Evolutionary conservation across 2,797 vertebrate genomes (phyloP), one percentile per base, ranked within the genome.

Genomic region (Schizothorax lantsangensis): DNA sequence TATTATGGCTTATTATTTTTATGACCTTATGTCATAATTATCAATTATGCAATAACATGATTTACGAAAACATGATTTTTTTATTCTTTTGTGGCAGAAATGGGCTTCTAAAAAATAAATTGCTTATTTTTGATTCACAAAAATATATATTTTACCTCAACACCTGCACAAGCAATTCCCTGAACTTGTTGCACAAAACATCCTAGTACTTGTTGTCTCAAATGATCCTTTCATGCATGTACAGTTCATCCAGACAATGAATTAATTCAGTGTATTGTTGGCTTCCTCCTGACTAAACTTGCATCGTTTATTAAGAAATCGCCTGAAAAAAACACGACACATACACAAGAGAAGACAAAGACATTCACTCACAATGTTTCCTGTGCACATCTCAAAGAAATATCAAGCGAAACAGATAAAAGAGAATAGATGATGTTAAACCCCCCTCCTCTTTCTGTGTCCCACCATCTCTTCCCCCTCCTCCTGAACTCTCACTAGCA

Each of bases 401-500:
- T 81, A 87, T 86, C 77, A 86, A 66, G 64, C 64, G 74, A 62
- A 19, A 75, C 71, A 81, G 88, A 89, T 89, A 52, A 90, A 87
- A 89, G 88, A 82, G 54, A 23, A 15, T 80, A 49, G 47, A 84
- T 73, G 73, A 80, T 82, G 88, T 62, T 78, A 82, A 74, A 38
- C 2, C 26, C 82, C 21, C 64, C 6, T 82, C 79, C 83, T 68
- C n/a, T 78, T 21, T 62, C 4, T 79, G 74, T 79, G 52, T 75
- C 86, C 73, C 75, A 71, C 68, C 83, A 43, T 26, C 69, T 75
- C 79, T 71, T 84, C 86, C 78, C 78, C 88, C 84, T 78, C 87
- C 87, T 81, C 79, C 79, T 90, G 91, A 94, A 94, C 92, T 81
- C 88, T 91, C 30, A 88, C 83, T 90, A 71, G 82, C 89, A 88